Evolutionary conservation across 2,888 invertebrate genomes (phyloP).

Genomic region (Lydus trimaculatus): DNA sequence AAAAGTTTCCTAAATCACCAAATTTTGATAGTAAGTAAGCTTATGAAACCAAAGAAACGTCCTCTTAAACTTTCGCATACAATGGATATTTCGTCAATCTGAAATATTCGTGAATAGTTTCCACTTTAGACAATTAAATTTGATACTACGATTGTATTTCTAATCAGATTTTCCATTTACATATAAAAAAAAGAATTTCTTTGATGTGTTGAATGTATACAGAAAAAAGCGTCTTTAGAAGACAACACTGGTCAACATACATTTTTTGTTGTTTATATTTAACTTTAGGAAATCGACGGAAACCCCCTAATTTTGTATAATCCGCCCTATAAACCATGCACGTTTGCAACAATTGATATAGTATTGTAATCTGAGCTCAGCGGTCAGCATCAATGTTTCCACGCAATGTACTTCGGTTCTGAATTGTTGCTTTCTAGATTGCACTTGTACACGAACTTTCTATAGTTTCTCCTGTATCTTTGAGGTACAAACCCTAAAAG

Average conservation of each 20-base stretch:
- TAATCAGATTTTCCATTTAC: conserved; percentile 31
- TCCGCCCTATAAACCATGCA: conserved; percentile 35
- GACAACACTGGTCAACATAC: not conserved
- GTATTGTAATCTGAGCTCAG: conserved; percentile 58
- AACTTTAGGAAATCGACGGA: not conserved
- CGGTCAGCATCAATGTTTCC: conserved; percentile 61
- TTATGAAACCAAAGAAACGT: not conserved
- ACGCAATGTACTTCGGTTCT: conserved; percentile 57
- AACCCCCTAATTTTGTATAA: conserved; percentile 32
- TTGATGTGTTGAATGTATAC: conserved; percentile 31
- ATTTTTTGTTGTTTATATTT: conserved; percentile 17
- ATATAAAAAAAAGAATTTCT: conserved; percentile 26
- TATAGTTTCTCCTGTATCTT: conserved; percentile 50
- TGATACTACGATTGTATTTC: conserved; percentile 34
- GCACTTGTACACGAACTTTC: conserved; percentile 46
- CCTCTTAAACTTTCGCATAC: conserved; percentile 24
- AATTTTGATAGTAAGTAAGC: too few relatives aligned
- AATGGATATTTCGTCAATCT: conserved; percentile 31
- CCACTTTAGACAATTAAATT: conserved; percentile 39
- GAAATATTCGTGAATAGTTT: conserved; percentile 33
- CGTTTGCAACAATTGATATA: conserved; percentile 54
- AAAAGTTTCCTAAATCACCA: too few relatives aligned
- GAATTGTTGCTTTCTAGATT: conserved; percentile 56
- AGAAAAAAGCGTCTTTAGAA: conserved; percentile 17
- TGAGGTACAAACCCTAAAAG: conserved; percentile 55